Conservation (phyloP, 2,888 invertebrate species). For the Blera fallax region DNA sequence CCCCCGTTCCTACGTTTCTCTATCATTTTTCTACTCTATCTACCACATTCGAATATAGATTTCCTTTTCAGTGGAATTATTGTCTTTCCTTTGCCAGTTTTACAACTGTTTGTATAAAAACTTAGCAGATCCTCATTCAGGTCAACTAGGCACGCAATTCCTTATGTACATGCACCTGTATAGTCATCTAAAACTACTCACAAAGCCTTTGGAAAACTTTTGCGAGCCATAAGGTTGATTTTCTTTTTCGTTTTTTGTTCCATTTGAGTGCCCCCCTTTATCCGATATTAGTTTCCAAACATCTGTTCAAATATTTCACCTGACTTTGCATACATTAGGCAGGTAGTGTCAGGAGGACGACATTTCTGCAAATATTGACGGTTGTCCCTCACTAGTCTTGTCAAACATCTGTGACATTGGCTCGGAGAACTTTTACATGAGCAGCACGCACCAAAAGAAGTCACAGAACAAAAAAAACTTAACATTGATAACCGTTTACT, state of each 20-base stretch:
- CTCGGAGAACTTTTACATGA: conserved; percentile 18
- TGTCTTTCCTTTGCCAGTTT: background rate
- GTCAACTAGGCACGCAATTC: conserved; percentile 19
- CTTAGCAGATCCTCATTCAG: background rate
- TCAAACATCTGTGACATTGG: conserved; percentile 49
- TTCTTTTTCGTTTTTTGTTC: background rate
- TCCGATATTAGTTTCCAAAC: conserved; percentile 41
- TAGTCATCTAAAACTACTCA: background rate
- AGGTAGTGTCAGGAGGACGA: background rate
- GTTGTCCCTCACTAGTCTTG: conserved; percentile 28
- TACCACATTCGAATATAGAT: too few relatives aligned
- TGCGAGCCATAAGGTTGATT: background rate
- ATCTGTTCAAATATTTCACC: conserved; percentile 62
- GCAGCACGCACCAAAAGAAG: conserved; percentile 29
- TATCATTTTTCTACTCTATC: too few relatives aligned
- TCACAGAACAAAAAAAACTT: background rate
- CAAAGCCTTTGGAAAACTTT: conserved; percentile 1
- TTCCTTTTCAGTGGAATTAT: background rate
- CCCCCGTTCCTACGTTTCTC: too few relatives aligned
- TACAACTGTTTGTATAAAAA: background rate
- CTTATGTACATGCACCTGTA: background rate
- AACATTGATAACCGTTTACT: conserved; percentile 51
- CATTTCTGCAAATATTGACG: conserved; percentile 51
- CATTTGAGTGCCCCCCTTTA: background rate
- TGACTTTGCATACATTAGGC: conserved; percentile 25